These are phyloP conservation scores for Rhinoraja longicauda DNA, from an alignment of 2,797 vertebrate genomes.

Conservation along the genomic window DNA sequence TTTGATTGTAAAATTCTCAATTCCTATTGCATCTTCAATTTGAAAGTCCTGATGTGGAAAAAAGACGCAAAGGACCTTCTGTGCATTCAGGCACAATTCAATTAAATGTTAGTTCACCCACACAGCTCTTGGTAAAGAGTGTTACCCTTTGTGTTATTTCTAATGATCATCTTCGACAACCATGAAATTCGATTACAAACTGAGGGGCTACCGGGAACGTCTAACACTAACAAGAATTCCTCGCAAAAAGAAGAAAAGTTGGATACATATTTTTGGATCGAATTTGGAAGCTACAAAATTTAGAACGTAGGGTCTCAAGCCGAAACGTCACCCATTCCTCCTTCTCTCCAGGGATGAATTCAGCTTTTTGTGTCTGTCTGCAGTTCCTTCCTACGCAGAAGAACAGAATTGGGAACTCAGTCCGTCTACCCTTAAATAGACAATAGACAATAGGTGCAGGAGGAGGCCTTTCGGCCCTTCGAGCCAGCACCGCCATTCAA, in stretches of 20 bases:
- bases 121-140: background rate
- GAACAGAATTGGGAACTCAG: too few species aligned
- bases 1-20: background rate
- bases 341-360: too few species aligned
- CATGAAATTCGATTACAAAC: background rate
- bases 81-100: background rate
- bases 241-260: background rate
- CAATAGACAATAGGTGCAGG: too few species aligned
- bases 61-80: background rate
- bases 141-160: background rate
- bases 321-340: too few species aligned
- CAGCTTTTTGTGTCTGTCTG: too few species aligned
- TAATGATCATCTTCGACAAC: background rate
- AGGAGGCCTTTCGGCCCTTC: too few species aligned
- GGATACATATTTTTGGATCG: background rate
- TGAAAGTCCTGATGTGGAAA: background rate
- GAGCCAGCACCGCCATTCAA: too few species aligned
- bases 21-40: background rate
- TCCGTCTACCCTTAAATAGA: too few species aligned
- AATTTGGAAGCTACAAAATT: background rate
- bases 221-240: background rate
- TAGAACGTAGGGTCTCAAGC: too few species aligned
- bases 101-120: background rate
- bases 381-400: too few species aligned
- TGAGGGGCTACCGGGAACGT: too few species aligned